Evolutionary conservation across 2,113 vertebrate genomes (phyloP).

Genomic region (Candoia aspera): DNA sequence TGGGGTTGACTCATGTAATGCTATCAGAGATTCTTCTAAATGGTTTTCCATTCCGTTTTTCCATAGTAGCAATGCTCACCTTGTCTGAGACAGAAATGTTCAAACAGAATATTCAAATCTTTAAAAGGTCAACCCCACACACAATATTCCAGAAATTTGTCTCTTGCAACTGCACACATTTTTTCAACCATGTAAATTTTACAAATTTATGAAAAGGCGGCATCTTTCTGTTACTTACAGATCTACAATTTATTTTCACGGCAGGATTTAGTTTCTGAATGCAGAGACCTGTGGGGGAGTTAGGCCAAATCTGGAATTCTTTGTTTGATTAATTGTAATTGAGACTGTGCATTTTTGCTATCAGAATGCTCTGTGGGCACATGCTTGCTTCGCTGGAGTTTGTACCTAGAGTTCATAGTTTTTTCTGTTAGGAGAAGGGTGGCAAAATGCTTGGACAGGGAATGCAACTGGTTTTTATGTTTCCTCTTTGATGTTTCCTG

Average conservation of each 20-base stretch:
- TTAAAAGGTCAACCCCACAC: background rate
- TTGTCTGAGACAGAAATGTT: background rate
- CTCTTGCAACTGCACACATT: background rate
- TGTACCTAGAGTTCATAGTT: background rate
- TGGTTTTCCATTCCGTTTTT: background rate
- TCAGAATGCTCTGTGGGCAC: background rate
- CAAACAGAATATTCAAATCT: background rate
- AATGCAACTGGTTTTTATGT: background rate
- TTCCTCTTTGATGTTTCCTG: background rate
- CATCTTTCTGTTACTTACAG: background rate
- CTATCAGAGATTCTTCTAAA: background rate
- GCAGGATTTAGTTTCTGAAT: background rate
- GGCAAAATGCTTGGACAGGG: background rate
- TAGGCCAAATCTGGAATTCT: background rate
- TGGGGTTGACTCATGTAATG: background rate
- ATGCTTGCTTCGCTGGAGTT: background rate
- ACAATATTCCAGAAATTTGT: background rate
- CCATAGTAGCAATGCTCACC: background rate
- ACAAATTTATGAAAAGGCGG: background rate
- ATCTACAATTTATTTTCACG: background rate
- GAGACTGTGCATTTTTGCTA: background rate
- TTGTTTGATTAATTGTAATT: conserved; percentile 3
- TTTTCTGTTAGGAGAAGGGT: background rate
- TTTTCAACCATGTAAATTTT: background rate
- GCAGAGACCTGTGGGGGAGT: background rate